phyloP scores from a whole-genome alignment of 2,888 invertebrate species.

The Antitype chi region DNA sequence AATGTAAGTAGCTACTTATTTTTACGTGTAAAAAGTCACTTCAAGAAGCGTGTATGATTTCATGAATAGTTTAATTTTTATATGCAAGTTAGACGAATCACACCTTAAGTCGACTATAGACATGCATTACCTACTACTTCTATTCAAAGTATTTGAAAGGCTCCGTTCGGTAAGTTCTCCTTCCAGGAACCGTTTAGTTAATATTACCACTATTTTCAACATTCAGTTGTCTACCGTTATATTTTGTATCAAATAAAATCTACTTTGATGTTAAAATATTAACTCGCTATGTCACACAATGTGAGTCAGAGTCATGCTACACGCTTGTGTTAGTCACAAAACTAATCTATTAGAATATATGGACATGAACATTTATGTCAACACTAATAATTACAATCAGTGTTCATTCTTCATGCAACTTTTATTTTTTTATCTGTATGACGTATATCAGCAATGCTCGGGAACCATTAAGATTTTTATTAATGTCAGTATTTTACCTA shows the following conservation, averaged over 20 bases:
- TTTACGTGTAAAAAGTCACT: background rate
- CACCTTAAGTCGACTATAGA: constrained; percentile 17
- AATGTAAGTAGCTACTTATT: background rate
- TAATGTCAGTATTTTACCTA: background rate
- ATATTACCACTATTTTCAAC: constrained; percentile 12
- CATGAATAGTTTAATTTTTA: constrained; percentile 6
- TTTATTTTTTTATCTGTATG: constrained; percentile 12
- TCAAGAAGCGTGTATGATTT: background rate
- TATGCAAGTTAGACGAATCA: constrained; percentile 4
- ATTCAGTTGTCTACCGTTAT: constrained; percentile 9
- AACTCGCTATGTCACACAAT: constrained; percentile 29
- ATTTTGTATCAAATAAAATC: constrained; percentile 20
- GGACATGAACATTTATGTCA: constrained; percentile 41
- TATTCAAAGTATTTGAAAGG: background rate
- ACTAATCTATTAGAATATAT: constrained; percentile 44
- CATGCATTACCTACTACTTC: constrained; percentile 68
- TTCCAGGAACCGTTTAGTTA: constrained; percentile 1
- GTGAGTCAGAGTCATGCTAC: constrained; percentile 61
- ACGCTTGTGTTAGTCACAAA: constrained; percentile 69
- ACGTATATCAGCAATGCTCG: constrained; percentile 6
- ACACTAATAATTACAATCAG: constrained; percentile 25
- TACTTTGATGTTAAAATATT: constrained; percentile 27
- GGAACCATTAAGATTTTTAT: background rate
- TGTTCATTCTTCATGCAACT: constrained; percentile 50
- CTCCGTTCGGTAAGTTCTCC: background rate